Percentiles rank a stretch among this genome's conserved stretches.
These are phyloP conservation scores for Drosophila baimaii DNA, from an alignment of 1,140 invertebrate genomes.

Conservation along the genomic window DNA sequence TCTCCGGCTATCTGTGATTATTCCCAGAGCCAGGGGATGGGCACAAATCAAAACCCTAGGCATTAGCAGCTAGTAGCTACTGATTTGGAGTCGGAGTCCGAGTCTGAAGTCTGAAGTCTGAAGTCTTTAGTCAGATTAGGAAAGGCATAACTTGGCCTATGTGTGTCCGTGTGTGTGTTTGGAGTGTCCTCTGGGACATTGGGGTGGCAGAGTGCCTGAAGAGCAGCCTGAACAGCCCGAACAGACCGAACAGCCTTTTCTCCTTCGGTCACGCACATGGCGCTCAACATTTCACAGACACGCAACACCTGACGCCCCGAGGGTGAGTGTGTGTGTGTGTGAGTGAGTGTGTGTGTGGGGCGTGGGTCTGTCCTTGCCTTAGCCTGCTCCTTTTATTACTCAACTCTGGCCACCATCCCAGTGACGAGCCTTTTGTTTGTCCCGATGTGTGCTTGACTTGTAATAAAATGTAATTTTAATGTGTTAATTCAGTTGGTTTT, in stretches of 20 bases:
- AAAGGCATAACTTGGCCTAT: slow-evolving; percentile 1
- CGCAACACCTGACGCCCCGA: slow-evolving; percentile 56
- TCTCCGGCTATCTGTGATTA: slow-evolving; percentile 11
- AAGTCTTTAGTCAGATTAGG: slow-evolving; percentile 36
- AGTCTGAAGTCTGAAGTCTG: not conserved
- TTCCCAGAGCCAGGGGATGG: slow-evolving; percentile 21
- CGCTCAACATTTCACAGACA: slow-evolving; percentile 75
- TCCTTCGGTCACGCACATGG: slow-evolving; percentile 73
- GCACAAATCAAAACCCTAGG: slow-evolving; percentile 45
- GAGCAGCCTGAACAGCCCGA: not conserved
- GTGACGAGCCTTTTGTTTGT: slow-evolving; percentile 49
- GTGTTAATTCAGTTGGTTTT: slow-evolving; percentile 76
- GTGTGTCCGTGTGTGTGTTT: slow-evolving; percentile 28
- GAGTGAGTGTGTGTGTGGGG: slow-evolving; percentile 18
- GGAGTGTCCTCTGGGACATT: slow-evolving; percentile 5
- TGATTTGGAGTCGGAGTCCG: slow-evolving; percentile 30
- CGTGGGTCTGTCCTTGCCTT: slow-evolving; percentile 7
- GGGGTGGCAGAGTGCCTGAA: slow-evolving; percentile 6
- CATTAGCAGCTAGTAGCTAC: slow-evolving; percentile 27
- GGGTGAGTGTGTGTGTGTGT: slow-evolving; percentile 6
- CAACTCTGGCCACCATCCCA: slow-evolving; percentile 44
- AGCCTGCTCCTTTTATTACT: slow-evolving; percentile 60
- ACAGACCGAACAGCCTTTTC: slow-evolving; percentile 23
- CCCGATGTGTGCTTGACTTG: slow-evolving; percentile 44
- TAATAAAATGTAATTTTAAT: slow-evolving; percentile 81